phyloP scores from a whole-genome alignment of 1,140 invertebrate genomes.

The Microplitis mediator region DNA sequence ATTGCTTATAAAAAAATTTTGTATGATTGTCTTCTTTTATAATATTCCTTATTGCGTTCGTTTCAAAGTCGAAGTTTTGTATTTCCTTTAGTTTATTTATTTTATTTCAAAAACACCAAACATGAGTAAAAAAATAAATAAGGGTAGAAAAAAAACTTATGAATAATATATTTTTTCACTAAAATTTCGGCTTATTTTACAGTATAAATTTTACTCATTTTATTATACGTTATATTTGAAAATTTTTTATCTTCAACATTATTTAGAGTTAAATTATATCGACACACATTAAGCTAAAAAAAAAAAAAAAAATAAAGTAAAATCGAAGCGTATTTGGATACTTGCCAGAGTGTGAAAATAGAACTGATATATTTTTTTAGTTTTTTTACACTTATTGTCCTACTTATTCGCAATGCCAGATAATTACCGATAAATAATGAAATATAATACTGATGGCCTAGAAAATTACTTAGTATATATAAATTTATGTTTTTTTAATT shows the following conservation, averaged over 20 bases:
- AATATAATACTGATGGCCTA: neutral
- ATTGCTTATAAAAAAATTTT: too few relatives aligned
- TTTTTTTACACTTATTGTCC: neutral
- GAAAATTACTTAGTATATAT: neutral
- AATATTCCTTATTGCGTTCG: too few relatives aligned
- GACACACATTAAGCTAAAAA: neutral
- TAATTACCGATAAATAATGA: conserved; percentile 4
- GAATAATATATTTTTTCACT: too few relatives aligned
- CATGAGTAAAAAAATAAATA: too few relatives aligned
- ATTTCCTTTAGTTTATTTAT: too few relatives aligned
- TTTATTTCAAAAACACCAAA: too few relatives aligned
- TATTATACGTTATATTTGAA: too few relatives aligned
- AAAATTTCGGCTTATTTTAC: too few relatives aligned
- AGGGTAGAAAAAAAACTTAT: too few relatives aligned
- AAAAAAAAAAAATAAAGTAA: neutral
- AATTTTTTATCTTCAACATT: neutral
- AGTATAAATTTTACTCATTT: too few relatives aligned
- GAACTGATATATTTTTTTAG: neutral
- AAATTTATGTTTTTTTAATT: neutral
- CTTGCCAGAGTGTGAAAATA: neutral
- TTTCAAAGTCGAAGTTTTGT: too few relatives aligned
- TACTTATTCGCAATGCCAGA: neutral
- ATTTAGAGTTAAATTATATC: neutral
- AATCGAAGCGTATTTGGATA: neutral
- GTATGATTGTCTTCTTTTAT: too few relatives aligned